A percentile compares a stretch with the other conserved stretches of the same genome.
Evolutionary conservation across 2,113 vertebrate species (phyloP).

Genomic region (Peromyscus polionotus): DNA sequence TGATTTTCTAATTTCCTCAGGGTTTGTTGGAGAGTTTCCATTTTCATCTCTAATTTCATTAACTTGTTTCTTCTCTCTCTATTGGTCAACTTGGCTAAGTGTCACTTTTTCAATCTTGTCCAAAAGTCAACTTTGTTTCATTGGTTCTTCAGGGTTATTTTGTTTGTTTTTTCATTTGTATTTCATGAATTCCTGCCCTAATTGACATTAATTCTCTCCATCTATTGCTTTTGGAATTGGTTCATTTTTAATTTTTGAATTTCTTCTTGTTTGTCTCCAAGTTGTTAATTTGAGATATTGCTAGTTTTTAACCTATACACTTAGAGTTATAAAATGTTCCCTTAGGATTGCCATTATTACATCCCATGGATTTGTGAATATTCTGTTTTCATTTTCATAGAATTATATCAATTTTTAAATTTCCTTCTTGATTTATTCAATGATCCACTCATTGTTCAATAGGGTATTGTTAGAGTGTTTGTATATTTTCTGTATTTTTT

Average conservation of each 20-base stretch:
- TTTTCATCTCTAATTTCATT: not conserved
- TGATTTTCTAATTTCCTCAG: too few species aligned
- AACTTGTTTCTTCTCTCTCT: not conserved
- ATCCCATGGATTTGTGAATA: not conserved
- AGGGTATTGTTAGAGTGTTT: not conserved
- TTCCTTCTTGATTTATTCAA: not conserved
- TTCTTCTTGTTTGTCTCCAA: not conserved
- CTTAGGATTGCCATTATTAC: not conserved
- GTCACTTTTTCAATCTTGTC: not conserved
- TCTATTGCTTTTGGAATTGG: not conserved
- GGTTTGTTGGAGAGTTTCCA: not conserved
- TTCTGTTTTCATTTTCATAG: not conserved
- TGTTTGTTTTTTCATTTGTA: not conserved
- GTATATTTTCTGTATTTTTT: not conserved
- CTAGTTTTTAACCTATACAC: not conserved
- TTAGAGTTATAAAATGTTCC: not conserved
- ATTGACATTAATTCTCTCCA: not conserved
- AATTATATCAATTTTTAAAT: not conserved
- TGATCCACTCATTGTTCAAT: not conserved
- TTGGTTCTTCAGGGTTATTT: not conserved
- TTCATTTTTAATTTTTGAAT: not conserved
- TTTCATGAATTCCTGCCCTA: not conserved
- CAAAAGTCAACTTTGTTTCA: not conserved
- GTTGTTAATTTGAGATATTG: not conserved
- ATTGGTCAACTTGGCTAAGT: not conserved